Evolutionary conservation across 37 sponge, comb jelly and placozoan species (phyloP).

Genomic region (Aplysina aerophoba): DNA sequence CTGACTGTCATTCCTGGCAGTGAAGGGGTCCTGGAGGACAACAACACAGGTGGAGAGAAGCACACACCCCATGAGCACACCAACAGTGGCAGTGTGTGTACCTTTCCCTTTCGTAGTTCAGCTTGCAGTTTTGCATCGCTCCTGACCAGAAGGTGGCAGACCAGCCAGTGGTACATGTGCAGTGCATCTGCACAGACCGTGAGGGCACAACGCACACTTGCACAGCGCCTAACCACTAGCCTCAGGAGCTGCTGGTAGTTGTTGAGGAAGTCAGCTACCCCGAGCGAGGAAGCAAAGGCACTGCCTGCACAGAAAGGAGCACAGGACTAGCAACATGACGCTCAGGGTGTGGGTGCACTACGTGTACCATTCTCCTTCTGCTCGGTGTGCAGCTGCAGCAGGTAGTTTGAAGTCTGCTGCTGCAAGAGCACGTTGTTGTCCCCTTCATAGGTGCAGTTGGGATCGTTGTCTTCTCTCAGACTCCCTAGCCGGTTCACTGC

Average conservation of each 20-base stretch:
- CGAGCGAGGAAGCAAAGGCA: conserved; percentile 48
- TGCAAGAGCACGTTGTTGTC: conserved; percentile 91
- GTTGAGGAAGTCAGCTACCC: conserved; percentile 59
- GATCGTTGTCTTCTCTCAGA: conserved; percentile 83
- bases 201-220: no score
- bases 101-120: conserved; percentile 59
- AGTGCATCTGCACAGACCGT: conserved; percentile 53
- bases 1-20: conserved; percentile 73
- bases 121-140: conserved; percentile 48
- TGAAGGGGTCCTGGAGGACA: conserved; percentile 58
- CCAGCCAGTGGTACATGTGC: conserved; percentile 79
- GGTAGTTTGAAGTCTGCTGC: conserved; percentile 92
- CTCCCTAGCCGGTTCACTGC: conserved; percentile 76
- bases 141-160: conserved; percentile 70
- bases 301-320: conserved; percentile 26
- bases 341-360: not conserved
- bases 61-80: not conserved
- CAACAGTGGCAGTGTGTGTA: not conserved
- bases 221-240: no score
- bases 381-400: conserved; percentile 56
- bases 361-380: conserved; percentile 17
- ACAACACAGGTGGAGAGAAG: not conserved
- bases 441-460: conserved; percentile 91
- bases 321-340: no score
- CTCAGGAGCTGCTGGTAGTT: conserved; percentile 40